Evolutionary conservation across 2,113 vertebrate genomes (phyloP).

Genomic region (Hepsetus odoe): DNA sequence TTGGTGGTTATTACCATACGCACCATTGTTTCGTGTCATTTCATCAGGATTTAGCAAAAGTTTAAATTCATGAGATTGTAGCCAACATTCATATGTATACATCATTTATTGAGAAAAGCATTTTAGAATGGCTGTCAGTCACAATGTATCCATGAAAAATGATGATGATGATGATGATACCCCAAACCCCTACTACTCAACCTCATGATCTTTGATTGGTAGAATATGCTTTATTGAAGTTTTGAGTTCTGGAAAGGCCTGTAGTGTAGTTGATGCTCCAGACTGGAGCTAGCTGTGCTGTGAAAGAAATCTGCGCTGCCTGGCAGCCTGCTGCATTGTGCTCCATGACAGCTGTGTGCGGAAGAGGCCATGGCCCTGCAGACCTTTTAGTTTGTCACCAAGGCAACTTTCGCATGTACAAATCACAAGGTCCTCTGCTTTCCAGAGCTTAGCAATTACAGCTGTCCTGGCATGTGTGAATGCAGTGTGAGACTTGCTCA

Average conservation of each 20-base stretch:
- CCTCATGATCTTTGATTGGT: background rate
- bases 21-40: too few relatives aligned
- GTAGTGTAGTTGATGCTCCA: background rate
- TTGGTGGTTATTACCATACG: too few relatives aligned
- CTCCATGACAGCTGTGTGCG: conserved; percentile 37
- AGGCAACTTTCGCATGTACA: conserved; percentile 13
- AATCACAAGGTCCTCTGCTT: conserved; percentile 4
- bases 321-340: conserved; percentile 27
- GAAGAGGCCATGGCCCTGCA: conserved; percentile 28
- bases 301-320: background rate
- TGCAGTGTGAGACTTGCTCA: background rate
- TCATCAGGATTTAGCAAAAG: too few relatives aligned
- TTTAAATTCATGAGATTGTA: too few relatives aligned
- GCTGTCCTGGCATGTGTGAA: background rate
- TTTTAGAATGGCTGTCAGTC: too few relatives aligned
- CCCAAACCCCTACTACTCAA: background rate
- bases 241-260: background rate
- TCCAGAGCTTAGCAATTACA: background rate
- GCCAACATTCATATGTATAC: too few relatives aligned
- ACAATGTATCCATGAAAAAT: background rate
- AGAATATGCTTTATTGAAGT: background rate
- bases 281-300: background rate
- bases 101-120: too few relatives aligned
- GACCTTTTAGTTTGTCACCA: conserved; percentile 28
- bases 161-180: too few relatives aligned